A percentile compares a stretch with the other conserved stretches of the same genome.
phyloP scores from a whole-genome alignment of 2,113 vertebrate genomes.

The Ginglymostoma cirratum region DNA sequence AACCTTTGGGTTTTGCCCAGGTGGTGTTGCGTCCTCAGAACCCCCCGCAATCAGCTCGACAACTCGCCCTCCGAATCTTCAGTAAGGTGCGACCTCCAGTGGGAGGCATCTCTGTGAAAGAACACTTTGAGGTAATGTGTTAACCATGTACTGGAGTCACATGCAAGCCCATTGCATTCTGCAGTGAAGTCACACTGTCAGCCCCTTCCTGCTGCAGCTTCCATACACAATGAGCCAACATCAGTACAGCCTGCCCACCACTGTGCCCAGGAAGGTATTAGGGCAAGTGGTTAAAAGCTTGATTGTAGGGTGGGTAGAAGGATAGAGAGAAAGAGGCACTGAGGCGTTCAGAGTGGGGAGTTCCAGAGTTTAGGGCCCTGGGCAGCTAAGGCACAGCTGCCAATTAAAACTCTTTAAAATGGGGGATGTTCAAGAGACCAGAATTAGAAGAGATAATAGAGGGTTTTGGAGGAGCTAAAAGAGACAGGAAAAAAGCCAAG shows the following conservation, averaged over 20 bases:
- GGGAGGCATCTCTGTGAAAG: slow-evolving; percentile 95
- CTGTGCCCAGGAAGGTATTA: background rate
- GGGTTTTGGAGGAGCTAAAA: background rate
- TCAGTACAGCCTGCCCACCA: no score
- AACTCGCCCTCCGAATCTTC: slow-evolving; percentile 89
- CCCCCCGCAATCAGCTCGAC: slow-evolving; percentile 79
- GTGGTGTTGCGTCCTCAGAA: slow-evolving; percentile 95
- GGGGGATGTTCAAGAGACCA: background rate
- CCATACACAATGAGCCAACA: background rate
- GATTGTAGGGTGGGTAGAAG: no score
- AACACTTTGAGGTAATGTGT: slow-evolving; percentile 87
- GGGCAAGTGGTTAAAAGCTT: background rate
- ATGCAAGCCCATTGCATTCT: no score
- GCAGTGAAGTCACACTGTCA: background rate
- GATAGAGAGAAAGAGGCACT: no score
- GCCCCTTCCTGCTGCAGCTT: background rate
- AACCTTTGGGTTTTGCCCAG: slow-evolving; percentile 49
- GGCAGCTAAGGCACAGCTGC: background rate
- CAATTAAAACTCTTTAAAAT: background rate
- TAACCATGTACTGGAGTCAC: background rate
- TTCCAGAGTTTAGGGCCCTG: background rate
- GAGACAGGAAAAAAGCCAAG: background rate
- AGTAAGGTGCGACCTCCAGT: slow-evolving; percentile 97
- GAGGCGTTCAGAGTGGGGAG: background rate
- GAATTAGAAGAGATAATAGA: background rate